Conservation (phyloP, 2,888 invertebrate genomes). For the Eurytoma adleriae region DNA sequence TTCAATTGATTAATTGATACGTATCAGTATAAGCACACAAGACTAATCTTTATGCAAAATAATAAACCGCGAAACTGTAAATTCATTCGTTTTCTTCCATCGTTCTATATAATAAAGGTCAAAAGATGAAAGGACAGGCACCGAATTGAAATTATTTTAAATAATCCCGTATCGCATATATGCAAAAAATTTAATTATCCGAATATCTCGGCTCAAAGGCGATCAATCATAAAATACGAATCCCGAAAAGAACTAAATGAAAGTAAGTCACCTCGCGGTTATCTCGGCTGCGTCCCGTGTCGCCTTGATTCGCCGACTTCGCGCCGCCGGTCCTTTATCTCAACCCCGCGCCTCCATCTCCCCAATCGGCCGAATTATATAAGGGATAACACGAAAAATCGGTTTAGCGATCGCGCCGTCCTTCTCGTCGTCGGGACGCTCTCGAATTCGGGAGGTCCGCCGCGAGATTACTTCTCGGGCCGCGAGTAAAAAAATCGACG, state of each 20-base stretch:
- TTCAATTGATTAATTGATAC: too few relatives aligned
- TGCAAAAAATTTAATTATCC: slow-evolving; percentile 27
- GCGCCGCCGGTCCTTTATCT: slow-evolving; percentile 5
- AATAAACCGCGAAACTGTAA: too few relatives aligned
- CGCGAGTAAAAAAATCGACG: background rate
- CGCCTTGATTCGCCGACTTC: slow-evolving; percentile 26
- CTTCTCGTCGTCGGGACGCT: too few relatives aligned
- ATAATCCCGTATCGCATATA: background rate
- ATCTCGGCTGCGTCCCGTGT: background rate
- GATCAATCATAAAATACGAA: slow-evolving; percentile 38
- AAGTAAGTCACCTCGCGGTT: slow-evolving; percentile 14
- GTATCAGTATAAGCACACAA: too few relatives aligned
- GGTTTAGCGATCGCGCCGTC: slow-evolving; percentile 10
- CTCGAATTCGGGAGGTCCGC: slow-evolving; percentile 36
- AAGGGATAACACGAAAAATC: slow-evolving; percentile 39
- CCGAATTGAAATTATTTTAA: background rate
- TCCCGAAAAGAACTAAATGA: slow-evolving; percentile 4
- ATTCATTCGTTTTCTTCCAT: background rate
- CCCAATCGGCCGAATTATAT: slow-evolving; percentile 7
- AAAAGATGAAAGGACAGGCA: background rate
- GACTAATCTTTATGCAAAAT: too few relatives aligned
- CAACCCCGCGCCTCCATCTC: slow-evolving; percentile 13
- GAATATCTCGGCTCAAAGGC: background rate
- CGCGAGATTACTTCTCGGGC: slow-evolving; percentile 28
- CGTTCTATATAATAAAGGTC: background rate